Evolutionary conservation across 2,113 vertebrate species (phyloP), one percentile per base, ranked within the genome.

Genomic region (Nothoprocta perdicaria): DNA sequence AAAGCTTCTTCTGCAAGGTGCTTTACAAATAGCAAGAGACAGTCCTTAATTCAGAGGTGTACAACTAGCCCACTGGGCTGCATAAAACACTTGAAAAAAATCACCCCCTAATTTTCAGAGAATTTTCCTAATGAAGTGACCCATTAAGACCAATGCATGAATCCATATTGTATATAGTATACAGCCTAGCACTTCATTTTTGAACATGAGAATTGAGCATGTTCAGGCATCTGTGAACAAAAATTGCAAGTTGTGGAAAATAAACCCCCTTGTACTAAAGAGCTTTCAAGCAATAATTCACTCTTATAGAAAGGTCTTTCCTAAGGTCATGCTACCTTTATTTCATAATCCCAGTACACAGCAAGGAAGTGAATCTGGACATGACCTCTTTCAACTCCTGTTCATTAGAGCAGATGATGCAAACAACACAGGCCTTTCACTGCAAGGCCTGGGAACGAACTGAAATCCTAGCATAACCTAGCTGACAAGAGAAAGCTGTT

Each of bases 241-340:
- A 90, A 95, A 88, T 63, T 77, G 50, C 53, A 87, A 89, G 72
- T 43, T 83, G 48, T 80, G 62, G 74, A 91, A 95, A 95, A 95
- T 60, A 91, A 83, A 62, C 9, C 21, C 21, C 16, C 93, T 90
- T 93, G 67, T 93, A 57, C 73, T 68, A 78, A 91, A 90, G 40
- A 90, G 75, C 50, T 95, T 95, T 90, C 75, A 91, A 68, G 40
- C 45, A 78, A 78, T 74, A 95, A 93, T 88, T 96, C 52, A 68
- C 40, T 84, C 80, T 63, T 69, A 94, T 24, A 81, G 81, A 96
- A 88, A 92, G 85, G 83, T 90, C 78, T 88, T 43, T 93, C 41
- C 88, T 72, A 67, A 90, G 75, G 91, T 94, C 94, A 86, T 53
- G 50, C 82, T 87, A 83, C 87, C 45, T 92, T 93, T 90, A 88